Evolutionary conservation across 2,797 vertebrate genomes (phyloP), one percentile per base, ranked within the genome.

Genomic region (Danio tinwini): DNA sequence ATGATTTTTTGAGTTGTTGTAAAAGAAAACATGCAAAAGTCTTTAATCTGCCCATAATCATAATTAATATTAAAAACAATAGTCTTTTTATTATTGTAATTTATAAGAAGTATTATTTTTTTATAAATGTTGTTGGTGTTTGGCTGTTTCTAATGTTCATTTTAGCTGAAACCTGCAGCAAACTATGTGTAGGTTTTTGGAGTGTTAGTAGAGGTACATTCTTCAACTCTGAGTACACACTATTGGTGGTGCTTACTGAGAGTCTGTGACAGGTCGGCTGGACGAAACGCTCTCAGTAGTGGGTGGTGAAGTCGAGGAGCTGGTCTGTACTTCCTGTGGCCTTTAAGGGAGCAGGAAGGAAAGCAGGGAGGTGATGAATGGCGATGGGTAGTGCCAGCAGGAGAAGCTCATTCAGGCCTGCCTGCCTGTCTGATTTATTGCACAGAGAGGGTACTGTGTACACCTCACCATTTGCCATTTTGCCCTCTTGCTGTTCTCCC

Each of bases 381-480:
- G 89, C 86, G 90, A 90, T 89, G 88, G 90, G 90, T 91, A 89
- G 85, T 90, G 92, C 92, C 93, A 92, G 88, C 89, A 89, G 89
- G 91, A 92, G 91, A 90, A 91, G 89, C 92, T 93, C 92, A 91
- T 94, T 93, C 92, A 91, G 89, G 88, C 86, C 91, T 93, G 91
- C 91, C 93, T 73, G 91, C 37, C 76, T 88, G 88, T 87, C 89
- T 93, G 93, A 94, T 94, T 94, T 93, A 94, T 93, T 91, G 91
- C 85, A 82, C 88, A 88, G 89, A 86, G 80, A 73, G 87, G 83
- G 79, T 86, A 85, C 88, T 87, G 87, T 87, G 84, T 84, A 90
- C 87, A 92, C 90, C 92, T 92, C 86, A 90, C 91, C 88, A 87
- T 93, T 94, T 92, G 91, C 92, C 78, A 81, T 85, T 83, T 80